phyloP scores from a whole-genome alignment of 2,797 vertebrate species.

The Astyanax mexicanus region DNA sequence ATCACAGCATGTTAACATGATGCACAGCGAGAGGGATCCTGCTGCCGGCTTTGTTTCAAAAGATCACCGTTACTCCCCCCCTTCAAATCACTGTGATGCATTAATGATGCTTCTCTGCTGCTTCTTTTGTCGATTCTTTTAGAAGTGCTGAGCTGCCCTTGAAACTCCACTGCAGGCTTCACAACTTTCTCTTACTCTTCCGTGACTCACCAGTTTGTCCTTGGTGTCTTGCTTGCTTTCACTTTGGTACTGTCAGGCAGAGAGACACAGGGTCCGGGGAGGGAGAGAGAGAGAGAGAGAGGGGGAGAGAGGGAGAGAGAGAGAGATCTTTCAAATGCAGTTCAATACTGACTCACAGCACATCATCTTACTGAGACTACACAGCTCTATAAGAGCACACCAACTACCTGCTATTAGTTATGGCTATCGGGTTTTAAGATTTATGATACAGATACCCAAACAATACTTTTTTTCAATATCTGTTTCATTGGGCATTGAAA shows the following conservation, averaged over 20 bases:
- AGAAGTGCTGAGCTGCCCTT: background rate
- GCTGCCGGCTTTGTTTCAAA: too few species aligned
- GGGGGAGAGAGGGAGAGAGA: background rate
- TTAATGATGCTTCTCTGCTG: too few species aligned
- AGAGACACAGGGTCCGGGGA: slow-evolving; percentile 13
- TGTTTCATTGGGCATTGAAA: too few species aligned
- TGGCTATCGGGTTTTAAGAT: too few species aligned
- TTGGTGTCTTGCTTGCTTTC: slow-evolving; percentile 86
- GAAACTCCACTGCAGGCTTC: background rate
- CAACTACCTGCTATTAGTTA: too few species aligned
- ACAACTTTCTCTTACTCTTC: slow-evolving; percentile 33
- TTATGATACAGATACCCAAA: too few species aligned
- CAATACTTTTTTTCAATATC: too few species aligned
- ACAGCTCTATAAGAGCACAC: slow-evolving; percentile 11
- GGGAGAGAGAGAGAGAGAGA: slow-evolving; percentile 12
- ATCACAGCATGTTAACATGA: slow-evolving; percentile 17
- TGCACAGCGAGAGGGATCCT: background rate
- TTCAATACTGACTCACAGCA: slow-evolving; percentile 40
- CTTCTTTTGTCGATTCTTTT: background rate
- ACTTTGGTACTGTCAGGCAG: slow-evolving; percentile 83
- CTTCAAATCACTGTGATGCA: background rate
- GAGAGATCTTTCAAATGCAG: slow-evolving; percentile 34
- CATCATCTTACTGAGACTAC: slow-evolving; percentile 34
- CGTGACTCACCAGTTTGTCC: slow-evolving; percentile 89
- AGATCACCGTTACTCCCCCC: background rate